Conservation (phyloP, 2,888 invertebrate species). For the Cynaeus angustus region DNA sequence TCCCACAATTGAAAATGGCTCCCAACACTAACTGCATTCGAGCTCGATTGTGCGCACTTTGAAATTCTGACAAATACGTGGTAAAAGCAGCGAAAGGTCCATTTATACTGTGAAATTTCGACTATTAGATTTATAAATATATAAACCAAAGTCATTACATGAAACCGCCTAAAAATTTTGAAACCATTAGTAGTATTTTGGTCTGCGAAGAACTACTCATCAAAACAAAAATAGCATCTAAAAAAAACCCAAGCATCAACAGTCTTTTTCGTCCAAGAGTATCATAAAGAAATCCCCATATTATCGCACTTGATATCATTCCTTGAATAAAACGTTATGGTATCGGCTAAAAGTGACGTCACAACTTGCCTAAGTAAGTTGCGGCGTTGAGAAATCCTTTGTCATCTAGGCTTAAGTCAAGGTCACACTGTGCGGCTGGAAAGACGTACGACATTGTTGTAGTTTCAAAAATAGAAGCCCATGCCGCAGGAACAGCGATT, state of each 20-base stretch:
- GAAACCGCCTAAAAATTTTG: constrained; percentile 75
- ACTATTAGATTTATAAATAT: too few relatives aligned
- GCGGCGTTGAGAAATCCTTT: constrained; percentile 62
- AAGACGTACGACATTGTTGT: constrained; percentile 83
- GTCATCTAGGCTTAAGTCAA: constrained; percentile 78
- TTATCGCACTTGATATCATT: constrained; percentile 82
- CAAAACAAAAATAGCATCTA: constrained; percentile 78
- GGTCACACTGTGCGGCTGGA: constrained; percentile 84
- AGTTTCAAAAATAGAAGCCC: constrained; percentile 81
- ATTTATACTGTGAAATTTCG: constrained; percentile 61
- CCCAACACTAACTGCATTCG: constrained; percentile 79
- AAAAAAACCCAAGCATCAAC: constrained; percentile 78
- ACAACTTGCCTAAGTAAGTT: constrained; percentile 29
- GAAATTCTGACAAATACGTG: constrained; percentile 81
- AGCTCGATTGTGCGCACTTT: constrained; percentile 78
- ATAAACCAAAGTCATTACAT: too few relatives aligned
- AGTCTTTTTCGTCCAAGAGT: constrained; percentile 80
- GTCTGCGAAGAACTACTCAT: constrained; percentile 78
- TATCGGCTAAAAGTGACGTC: too few relatives aligned
- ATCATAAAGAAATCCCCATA: constrained; percentile 87
- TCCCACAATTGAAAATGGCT: constrained; percentile 78
- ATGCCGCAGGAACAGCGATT: constrained; percentile 77
- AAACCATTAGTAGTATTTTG: constrained; percentile 78
- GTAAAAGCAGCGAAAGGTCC: constrained; percentile 56
- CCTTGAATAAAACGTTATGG: constrained; percentile 72